phyloP scores from a whole-genome alignment of 2,888 invertebrate genomes.

The Tetranychus piercei region DNA sequence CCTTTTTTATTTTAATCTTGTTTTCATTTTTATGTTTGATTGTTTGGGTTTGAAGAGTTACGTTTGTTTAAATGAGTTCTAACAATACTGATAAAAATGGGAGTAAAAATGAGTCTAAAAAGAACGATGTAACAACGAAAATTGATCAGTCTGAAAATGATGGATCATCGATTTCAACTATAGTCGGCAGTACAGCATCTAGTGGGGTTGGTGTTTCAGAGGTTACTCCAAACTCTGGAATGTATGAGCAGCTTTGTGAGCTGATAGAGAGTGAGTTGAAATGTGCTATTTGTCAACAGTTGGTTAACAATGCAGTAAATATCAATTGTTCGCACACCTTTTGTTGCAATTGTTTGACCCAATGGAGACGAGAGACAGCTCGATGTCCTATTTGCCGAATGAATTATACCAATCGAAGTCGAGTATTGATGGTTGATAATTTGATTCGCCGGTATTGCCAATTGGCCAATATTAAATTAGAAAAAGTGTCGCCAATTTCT shows the following conservation, averaged over 20 bases:
- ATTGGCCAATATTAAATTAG: neutral
- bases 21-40: no score
- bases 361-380: conserved; percentile 11
- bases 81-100: no score
- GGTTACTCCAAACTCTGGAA: neutral
- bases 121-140: no score
- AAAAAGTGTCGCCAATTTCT: neutral
- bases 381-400: neutral
- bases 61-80: no score
- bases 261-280: conserved; percentile 13
- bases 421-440: neutral
- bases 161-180: no score
- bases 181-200: no score
- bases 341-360: conserved; percentile 15
- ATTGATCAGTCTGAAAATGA: no score
- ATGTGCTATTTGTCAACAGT: conserved; percentile 17
- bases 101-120: no score
- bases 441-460: neutral
- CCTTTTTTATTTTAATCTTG: no score
- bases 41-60: no score
- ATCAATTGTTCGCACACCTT: conserved; percentile 19
- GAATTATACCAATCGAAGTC: neutral
- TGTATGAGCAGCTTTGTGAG: neutral
- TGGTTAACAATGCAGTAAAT: conserved; percentile 3
- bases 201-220: no score